Percentiles rank a stretch among this genome's conserved stretches.
Conservation (phyloP, 2,113 vertebrate genomes). For the Litocranius walleri region DNA sequence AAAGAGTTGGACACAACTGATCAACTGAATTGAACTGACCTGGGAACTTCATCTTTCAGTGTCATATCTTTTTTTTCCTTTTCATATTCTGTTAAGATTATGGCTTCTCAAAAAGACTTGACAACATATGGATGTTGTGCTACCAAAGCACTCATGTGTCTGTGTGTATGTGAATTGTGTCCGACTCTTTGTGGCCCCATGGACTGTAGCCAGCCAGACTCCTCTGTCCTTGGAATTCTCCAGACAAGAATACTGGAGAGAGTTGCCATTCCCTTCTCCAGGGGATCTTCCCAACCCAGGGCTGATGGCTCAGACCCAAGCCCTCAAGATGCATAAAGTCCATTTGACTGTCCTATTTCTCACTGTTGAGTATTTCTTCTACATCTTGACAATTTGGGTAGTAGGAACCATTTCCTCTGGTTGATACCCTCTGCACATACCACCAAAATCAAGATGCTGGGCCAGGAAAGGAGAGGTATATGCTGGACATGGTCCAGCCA, state of each 20-base stretch:
- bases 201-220: background rate
- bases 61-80: background rate
- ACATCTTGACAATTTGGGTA: background rate
- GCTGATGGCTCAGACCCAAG: background rate
- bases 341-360: background rate
- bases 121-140: background rate
- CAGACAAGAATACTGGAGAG: background rate
- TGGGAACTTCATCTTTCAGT: background rate
- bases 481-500: background rate
- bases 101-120: background rate
- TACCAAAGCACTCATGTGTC: background rate
- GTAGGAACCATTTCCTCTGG: background rate
- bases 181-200: fast-evolving
- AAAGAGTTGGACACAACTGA: background rate
- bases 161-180: background rate
- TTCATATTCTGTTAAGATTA: background rate
- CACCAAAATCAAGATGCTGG: background rate
- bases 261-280: background rate
- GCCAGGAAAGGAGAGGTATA: background rate
- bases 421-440: background rate
- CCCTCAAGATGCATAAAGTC: no score
- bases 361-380: background rate
- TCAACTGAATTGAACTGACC: background rate
- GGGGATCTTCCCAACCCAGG: background rate
- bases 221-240: background rate